Evolutionary conservation across 2,888 invertebrate species (phyloP), one percentile per base, ranked within the genome.

Genomic region (Aphidoletes aphidimyza): DNA sequence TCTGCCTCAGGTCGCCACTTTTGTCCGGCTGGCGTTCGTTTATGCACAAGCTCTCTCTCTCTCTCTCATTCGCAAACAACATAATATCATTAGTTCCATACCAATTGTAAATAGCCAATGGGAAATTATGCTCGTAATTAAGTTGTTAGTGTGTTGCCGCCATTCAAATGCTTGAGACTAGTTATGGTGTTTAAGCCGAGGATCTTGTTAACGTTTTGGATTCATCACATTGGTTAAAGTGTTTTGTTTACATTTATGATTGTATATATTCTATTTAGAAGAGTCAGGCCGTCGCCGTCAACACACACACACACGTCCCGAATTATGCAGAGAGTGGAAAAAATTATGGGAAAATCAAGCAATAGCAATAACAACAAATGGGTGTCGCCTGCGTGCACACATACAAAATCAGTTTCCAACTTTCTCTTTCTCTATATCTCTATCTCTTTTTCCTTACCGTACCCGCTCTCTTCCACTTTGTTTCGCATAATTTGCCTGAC

Each of bases 71-170:
- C n/a, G 22, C 5, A 54, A n/a, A 54, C 54, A 54, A 54, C 6
- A 26, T 69, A 69, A 69, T 69, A 69, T 69, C 30, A 69, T 69
- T 69, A 69, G 69, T 69, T 69, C 69, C 30, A 69, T 69, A 14
- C 34, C 69, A 69, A 69, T 69, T 30, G 30, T 30, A 69, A 69
- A 69, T 30, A 69, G 69, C 69, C 69, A 69, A 34, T 69, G 69
- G 69, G 69, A 69, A 69, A 30, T 69, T 69, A 69, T 69, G 34
- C 34, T 69, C 69, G n/a, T 69, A 69, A 69, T 69, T 54, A 54
- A 54, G 54, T 69, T 69, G 69, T 30, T 69, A 69, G 69, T 69
- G 30, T 69, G 69, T 17, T 47, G 17, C 47, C 47, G 14, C 14
- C 17, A 17, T 54, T 2, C 8, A 14, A 22, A 54, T n/a, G 22